Evolutionary conservation across 35 echinoderm and acorn worm species (phyloP).

Genomic region (Antedon bifida): DNA sequence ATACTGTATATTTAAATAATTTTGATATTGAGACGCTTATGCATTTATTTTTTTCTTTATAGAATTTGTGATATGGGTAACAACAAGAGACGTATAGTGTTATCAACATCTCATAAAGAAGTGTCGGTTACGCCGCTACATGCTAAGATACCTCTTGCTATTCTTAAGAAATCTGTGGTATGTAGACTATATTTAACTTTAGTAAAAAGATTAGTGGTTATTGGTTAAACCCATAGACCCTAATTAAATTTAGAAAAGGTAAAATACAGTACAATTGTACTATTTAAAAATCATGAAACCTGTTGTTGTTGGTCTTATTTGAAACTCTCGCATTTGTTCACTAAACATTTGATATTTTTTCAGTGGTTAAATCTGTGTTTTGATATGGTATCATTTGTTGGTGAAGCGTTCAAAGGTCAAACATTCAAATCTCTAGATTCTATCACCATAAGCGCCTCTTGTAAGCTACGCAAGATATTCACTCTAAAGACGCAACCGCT

Average conservation of each 20-base stretch:
- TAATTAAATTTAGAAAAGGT: not conserved
- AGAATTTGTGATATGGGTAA: constrained; percentile 85
- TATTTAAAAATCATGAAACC: too few species aligned
- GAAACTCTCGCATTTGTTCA: too few species aligned
- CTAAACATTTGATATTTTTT: too few species aligned
- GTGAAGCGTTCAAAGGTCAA: constrained; percentile 79
- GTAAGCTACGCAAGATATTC: constrained; percentile 80
- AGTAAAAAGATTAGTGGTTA: not conserved
- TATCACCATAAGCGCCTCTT: constrained; percentile 64
- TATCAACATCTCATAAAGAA: constrained; percentile 93
- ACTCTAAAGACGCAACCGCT: constrained; percentile 74
- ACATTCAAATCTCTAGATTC: constrained; percentile 76
- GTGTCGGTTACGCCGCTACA: constrained; percentile 79
- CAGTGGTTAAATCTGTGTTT: constrained; percentile 93
- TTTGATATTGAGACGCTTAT: too few species aligned
- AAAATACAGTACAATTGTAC: not conserved
- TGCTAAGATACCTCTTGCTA: constrained; percentile 79
- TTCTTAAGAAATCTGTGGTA: constrained; percentile 65
- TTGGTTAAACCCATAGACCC: too few species aligned
- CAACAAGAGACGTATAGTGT: constrained; percentile 80
- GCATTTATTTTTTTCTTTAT: not conserved
- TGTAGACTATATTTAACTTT: constrained; percentile 10
- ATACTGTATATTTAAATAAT: too few species aligned
- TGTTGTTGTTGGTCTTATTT: too few species aligned
- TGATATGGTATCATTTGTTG: constrained; percentile 72